These are phyloP conservation scores for Perodicticus potto DNA, from an alignment of 2,797 vertebrate species.

Conservation along the genomic window DNA sequence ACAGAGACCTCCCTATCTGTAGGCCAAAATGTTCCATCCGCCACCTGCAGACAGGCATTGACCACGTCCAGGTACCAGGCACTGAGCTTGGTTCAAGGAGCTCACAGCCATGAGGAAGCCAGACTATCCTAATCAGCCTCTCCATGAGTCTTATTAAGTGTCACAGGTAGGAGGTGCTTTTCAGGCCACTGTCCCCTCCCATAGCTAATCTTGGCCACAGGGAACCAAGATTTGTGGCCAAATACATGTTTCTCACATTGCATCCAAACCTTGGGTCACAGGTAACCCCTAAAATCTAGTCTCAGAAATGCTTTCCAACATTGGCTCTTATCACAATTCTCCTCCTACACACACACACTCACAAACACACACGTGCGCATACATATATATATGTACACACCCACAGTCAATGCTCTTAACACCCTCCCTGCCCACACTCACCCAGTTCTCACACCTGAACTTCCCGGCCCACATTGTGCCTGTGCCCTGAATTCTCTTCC, in stretches of 20 bases:
- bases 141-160: neutral
- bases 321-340: neutral
- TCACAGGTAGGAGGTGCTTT: neutral
- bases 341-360: neutral
- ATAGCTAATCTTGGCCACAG: neutral
- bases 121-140: neutral
- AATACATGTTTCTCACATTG: neutral
- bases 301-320: neutral
- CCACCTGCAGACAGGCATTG: neutral
- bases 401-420: neutral
- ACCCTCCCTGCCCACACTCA: accelerated
- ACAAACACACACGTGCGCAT: too few species aligned
- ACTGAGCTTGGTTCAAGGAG: neutral
- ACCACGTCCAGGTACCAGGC: neutral
- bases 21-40: neutral
- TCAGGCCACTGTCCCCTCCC: neutral
- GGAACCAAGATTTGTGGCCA: neutral
- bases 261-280: neutral
- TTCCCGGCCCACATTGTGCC: neutral
- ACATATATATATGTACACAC: too few species aligned
- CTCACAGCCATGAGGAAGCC: neutral
- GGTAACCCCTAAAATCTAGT: neutral
- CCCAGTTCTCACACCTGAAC: neutral
- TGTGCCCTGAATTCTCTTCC: neutral
- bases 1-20: neutral